phyloP scores from a whole-genome alignment of 1,140 invertebrate genomes.

The Drosophila triauraria region DNA sequence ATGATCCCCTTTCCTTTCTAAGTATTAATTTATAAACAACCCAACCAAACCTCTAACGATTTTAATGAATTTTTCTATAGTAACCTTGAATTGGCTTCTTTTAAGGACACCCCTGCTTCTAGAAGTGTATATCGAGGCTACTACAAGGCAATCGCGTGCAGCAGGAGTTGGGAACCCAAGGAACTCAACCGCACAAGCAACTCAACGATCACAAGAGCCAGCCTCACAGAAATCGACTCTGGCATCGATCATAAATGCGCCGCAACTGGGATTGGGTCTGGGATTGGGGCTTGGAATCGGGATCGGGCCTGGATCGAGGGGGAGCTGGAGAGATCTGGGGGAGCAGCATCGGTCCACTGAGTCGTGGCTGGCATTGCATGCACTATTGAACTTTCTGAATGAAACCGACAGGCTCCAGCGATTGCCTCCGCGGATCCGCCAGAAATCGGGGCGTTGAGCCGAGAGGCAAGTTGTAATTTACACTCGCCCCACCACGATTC shows the following conservation, averaged over 20 bases:
- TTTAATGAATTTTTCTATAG: neutral
- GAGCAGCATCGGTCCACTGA: constrained; percentile 18
- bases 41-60: too few species aligned
- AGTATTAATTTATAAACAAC: neutral
- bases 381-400: constrained; percentile 83
- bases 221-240: constrained; percentile 68
- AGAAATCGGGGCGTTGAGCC: constrained; percentile 64
- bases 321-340: neutral
- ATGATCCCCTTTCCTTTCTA: too few species aligned
- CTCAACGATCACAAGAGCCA: constrained; percentile 39
- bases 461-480: constrained; percentile 80
- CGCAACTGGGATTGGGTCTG: constrained; percentile 1
- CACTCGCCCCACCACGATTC: constrained; percentile 61
- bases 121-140: constrained; percentile 32
- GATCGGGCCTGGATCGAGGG: neutral
- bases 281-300: constrained; percentile 4
- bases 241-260: constrained; percentile 78
- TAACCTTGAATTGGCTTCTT: neutral
- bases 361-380: constrained; percentile 70
- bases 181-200: constrained; percentile 27
- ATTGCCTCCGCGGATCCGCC: constrained; percentile 31
- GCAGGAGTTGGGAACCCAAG: constrained; percentile 21
- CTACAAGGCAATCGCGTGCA: constrained; percentile 74
- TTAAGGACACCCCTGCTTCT: neutral
- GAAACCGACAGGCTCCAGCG: constrained; percentile 73